Evolutionary conservation across 2,888 invertebrate species (phyloP), one percentile per base, ranked within the genome.

Genomic region (Aleiodes alternator): DNA sequence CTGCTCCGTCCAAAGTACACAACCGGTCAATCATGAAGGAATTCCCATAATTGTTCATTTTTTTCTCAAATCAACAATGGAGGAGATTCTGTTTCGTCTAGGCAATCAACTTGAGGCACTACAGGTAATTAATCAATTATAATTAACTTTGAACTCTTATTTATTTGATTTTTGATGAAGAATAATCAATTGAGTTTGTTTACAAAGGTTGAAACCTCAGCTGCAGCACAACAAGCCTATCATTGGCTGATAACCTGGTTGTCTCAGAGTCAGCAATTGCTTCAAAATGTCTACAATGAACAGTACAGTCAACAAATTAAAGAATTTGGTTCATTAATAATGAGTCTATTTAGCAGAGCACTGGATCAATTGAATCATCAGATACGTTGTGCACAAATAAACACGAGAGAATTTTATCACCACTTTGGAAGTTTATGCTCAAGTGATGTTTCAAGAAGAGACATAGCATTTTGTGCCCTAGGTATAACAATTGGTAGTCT

Each of bases 401-500:
- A 82, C 79, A 76, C 85, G 12, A 76, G 73, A 72, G 80, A 78
- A 51, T 73, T 87, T 64, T 86, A 82, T 71, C 81, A 78, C 11
- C 85, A 87, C 70, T n/a, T 87, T 38, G 79, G 76, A 71, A 77
- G 72, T 70, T 68, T 84, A 11, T 83, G 69, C 69, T 77, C 79
- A 38, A 76, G 78, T 56, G 82, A 84, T 76, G 85, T 90, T 80
- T 86, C 90, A 12, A 88, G 83, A 78, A 87, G 89, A 80, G 91
- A 91, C 78, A 77, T 90, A 16, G 85, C 84, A 76, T 90, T 90
- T 83, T 89, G 90, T 73, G 80, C 90, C 79, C 85, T 87, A n/a
- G 91, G 91, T 34, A 82, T 91, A 78, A 71, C 90, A 29, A 80
- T 90, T 51, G 91, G 91, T 51, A 85, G 87, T 77, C 66, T 90